Evolutionary conservation across 1,140 invertebrate genomes (phyloP).

Genomic region (Antheraea pernyi): DNA sequence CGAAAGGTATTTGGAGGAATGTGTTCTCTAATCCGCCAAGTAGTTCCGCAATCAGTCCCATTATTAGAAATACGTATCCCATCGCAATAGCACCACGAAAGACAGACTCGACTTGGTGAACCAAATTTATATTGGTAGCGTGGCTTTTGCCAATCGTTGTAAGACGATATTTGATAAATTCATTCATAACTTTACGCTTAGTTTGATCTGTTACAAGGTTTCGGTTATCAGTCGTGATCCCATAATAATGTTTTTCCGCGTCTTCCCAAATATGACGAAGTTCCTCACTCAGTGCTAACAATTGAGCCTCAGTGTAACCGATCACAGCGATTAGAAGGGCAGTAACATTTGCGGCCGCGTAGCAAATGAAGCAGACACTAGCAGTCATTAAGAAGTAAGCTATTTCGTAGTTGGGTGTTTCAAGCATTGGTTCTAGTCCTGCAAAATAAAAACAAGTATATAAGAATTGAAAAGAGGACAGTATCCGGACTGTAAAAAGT

Average conservation of each 20-base stretch:
- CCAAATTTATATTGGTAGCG: slow-evolving; percentile 30
- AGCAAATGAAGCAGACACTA: slow-evolving; percentile 16
- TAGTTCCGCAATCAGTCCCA: slow-evolving; percentile 41
- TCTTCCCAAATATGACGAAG: slow-evolving; percentile 41
- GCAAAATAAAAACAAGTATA: not conserved
- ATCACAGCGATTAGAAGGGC: slow-evolving; percentile 22
- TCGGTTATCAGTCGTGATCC: slow-evolving; percentile 7
- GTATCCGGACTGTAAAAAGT: too few species aligned
- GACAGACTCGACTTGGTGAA: slow-evolving; percentile 29
- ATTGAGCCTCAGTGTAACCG: slow-evolving; percentile 32
- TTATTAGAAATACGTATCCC: slow-evolving; percentile 26
- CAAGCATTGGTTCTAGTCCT: slow-evolving; percentile 31
- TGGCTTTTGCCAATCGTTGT: slow-evolving; percentile 35
- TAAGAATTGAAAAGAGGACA: too few species aligned
- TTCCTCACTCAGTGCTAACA: slow-evolving; percentile 34
- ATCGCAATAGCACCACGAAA: slow-evolving; percentile 31
- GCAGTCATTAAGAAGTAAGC: slow-evolving; percentile 18
- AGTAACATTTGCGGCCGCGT: slow-evolving; percentile 18
- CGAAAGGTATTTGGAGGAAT: slow-evolving; percentile 44
- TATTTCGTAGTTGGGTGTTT: slow-evolving; percentile 31
- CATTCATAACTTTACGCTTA: slow-evolving; percentile 29
- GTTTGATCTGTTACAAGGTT: not conserved
- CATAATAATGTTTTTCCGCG: slow-evolving; percentile 26
- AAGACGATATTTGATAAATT: slow-evolving; percentile 32
- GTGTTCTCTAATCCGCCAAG: slow-evolving; percentile 54